phyloP scores from a whole-genome alignment of 2,113 vertebrate species.

The Perccottus glenii region DNA sequence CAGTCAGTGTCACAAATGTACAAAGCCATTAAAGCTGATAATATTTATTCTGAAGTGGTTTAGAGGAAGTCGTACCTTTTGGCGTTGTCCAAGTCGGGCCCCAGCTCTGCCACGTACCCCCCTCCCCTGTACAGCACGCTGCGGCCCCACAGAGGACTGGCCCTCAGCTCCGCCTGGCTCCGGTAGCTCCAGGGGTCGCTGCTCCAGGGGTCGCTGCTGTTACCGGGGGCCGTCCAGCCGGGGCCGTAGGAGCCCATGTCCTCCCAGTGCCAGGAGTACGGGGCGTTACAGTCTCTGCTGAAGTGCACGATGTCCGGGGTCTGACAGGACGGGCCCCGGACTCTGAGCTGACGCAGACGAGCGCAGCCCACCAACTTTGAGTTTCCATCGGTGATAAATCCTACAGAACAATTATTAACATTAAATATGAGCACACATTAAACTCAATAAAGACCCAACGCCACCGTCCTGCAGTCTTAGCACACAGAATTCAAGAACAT shows the following conservation, averaged over 20 bases:
- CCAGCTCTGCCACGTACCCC: constrained; percentile 85
- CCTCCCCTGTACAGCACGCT: constrained; percentile 85
- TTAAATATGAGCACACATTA: no score
- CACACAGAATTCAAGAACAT: no score
- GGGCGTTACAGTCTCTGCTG: constrained; percentile 72
- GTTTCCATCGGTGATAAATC: constrained; percentile 95
- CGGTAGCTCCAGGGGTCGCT: constrained; percentile 84
- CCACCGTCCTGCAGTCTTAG: no score
- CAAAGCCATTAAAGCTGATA: no score
- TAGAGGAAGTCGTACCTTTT: constrained; percentile 68
- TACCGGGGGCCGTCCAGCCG: constrained; percentile 75
- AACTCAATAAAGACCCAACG: no score
- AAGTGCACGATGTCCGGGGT: constrained; percentile 62
- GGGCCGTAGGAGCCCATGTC: constrained; percentile 82
- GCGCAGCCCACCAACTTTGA: constrained; percentile 90
- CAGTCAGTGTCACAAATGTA: no score
- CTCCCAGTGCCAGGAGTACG: constrained; percentile 85
- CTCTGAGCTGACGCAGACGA: constrained; percentile 90
- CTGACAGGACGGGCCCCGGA: constrained; percentile 74
- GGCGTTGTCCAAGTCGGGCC: constrained; percentile 77
- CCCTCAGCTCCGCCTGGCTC: constrained; percentile 78
- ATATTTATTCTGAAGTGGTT: no score
- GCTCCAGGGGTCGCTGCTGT: constrained; percentile 30
- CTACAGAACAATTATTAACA: constrained; percentile 60
- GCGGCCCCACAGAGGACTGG: constrained; percentile 82